Conservation (phyloP, 2,113 vertebrate species). For the Jaculus jaculus region DNA sequence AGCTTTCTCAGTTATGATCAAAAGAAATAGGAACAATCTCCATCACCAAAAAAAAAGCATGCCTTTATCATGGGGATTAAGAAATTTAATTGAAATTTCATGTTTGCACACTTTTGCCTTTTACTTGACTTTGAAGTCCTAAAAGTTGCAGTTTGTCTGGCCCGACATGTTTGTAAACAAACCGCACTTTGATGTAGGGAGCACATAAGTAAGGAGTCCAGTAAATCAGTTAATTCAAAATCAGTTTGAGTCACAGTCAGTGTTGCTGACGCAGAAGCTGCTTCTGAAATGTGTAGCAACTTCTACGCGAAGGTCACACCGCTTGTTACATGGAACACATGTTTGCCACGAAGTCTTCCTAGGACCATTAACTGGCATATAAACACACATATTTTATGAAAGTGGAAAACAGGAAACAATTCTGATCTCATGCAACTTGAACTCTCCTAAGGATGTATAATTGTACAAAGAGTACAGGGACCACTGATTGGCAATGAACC, state of each 20-base stretch:
- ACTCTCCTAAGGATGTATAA: not conserved
- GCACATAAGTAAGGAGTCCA: not conserved
- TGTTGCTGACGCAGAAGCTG: not conserved
- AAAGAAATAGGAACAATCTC: not conserved
- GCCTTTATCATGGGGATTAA: not conserved
- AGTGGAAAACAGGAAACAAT: not conserved
- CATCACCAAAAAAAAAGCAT: not conserved
- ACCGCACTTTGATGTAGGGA: not conserved
- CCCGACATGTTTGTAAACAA: not conserved
- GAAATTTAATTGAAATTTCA: not conserved
- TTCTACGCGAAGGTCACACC: not conserved
- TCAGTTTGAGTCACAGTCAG: not conserved
- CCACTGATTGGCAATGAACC: not conserved
- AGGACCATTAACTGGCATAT: not conserved
- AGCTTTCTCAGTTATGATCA: not conserved
- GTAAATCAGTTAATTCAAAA: not conserved
- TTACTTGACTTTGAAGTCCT: not conserved
- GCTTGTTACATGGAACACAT: not conserved
- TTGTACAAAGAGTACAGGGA: not conserved
- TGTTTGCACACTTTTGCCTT: not conserved
- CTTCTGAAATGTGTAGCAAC: not conserved
- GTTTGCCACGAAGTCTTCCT: not conserved
- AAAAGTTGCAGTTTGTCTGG: not conserved
- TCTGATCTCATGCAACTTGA: not conserved
- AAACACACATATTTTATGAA: not conserved